Evolutionary conservation across 2,113 vertebrate genomes (phyloP), one percentile per base, ranked within the genome.

Genomic region (Dicentrarchus labrax): DNA sequence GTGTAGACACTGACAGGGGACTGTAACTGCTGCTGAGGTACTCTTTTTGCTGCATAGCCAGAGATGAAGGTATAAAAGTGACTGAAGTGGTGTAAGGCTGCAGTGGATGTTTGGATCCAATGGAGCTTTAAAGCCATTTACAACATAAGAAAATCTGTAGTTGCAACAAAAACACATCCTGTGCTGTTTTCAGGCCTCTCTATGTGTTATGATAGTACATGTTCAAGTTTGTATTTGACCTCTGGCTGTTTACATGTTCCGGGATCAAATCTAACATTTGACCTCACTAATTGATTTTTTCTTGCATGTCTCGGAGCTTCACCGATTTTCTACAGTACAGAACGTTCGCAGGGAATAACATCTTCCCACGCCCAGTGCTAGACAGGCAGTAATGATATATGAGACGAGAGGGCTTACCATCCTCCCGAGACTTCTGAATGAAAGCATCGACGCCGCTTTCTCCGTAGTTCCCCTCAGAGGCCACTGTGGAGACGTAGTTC

Each of bases 381-480:
- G 19, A 72, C 38, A 22, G 9, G n/a, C 22, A 56, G 9, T 22
- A 30, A 69, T 80, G 70, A 80, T 84, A 51, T 53, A 82, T 13
- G 75, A 76, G 71, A 64, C 56, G 21, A 59, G 22, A 0, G 15
- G 66, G 95, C 97, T 97, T 94, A 99, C 98, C 98, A 0, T 97
- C 96, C 93, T 99, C 98, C 4, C 97, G 96, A 81, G 97, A 98
- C 92, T 97, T 98, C 93, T 99, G 98, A 90, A 98, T 97, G 92
- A 99, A 99, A 57, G 98, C 98, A n/a, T 99, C 98, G 53, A 99
- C 98, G 0, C 97, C 98, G 0, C 98, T 99, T 80, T 99, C 98
- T 0, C 98, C 98, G 0, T 99, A 99, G 96, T 97, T 99, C 80
- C 98, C 98, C 93, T 99, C 98, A 0, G 98, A 99, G 81, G 98